phyloP scores from a whole-genome alignment of 2,797 vertebrate species.

The Phalanger gymnotis region DNA sequence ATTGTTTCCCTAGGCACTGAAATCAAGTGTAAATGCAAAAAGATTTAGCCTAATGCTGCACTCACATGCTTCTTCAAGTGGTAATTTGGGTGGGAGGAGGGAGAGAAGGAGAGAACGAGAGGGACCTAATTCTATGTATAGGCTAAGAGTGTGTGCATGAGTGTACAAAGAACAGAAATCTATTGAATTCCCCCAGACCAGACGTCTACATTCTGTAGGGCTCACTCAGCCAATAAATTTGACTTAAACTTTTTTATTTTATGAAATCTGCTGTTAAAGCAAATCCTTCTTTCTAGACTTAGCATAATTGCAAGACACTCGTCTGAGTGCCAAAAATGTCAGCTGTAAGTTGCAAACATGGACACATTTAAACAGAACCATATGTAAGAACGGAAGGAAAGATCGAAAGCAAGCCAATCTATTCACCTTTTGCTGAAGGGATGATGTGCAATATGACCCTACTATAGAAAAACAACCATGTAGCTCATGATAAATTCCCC shows the following conservation, averaged over 20 bases:
- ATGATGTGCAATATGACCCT: conserved; percentile 76
- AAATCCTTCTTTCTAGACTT: conserved; percentile 86
- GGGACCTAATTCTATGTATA: not conserved
- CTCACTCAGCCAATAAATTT: conserved; percentile 89
- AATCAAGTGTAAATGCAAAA: conserved; percentile 73
- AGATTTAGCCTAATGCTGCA: conserved; percentile 80
- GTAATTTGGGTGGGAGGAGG: conserved; percentile 60
- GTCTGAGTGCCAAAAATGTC: conserved; percentile 86
- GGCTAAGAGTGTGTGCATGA: not conserved
- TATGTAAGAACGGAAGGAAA: conserved; percentile 82
- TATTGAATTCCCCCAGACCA: conserved; percentile 86
- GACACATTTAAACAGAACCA: conserved; percentile 86
- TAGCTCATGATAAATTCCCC: conserved; percentile 59
- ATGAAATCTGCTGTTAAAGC: conserved; percentile 87
- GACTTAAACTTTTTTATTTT: conserved; percentile 82
- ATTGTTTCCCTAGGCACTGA: conserved; percentile 37
- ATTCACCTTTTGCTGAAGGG: conserved; percentile 81
- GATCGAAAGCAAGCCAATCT: conserved; percentile 74
- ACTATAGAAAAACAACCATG: conserved; percentile 69
- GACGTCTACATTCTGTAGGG: conserved; percentile 87
- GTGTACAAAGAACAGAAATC: conserved; percentile 84
- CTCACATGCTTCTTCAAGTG: conserved; percentile 77
- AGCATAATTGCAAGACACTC: conserved; percentile 86
- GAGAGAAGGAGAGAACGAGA: not conserved
- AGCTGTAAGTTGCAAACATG: conserved; percentile 86